These are phyloP conservation scores for Diorhabda elongata DNA, from an alignment of 1,140 invertebrate species.

Conservation along the genomic window DNA sequence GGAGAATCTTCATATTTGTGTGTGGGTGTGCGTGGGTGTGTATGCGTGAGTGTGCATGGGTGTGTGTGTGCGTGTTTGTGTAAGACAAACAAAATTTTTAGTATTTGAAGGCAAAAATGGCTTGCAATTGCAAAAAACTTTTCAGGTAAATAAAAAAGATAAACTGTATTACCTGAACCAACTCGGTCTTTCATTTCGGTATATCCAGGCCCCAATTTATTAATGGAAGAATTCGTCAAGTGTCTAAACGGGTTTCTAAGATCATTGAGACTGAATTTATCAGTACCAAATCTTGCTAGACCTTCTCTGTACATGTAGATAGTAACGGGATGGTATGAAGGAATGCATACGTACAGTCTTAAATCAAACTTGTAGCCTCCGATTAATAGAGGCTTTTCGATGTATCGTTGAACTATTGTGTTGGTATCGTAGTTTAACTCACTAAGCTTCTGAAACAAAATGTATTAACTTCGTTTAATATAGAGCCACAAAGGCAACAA, in stretches of 20 bases:
- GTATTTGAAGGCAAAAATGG: too few relatives aligned
- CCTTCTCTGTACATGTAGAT: conserved; percentile 82
- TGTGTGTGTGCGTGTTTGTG: too few relatives aligned
- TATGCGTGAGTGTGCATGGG: too few relatives aligned
- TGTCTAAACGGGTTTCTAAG: conserved; percentile 84
- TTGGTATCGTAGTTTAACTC: conserved; percentile 69
- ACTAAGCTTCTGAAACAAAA: conserved; percentile 62
- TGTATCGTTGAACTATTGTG: conserved; percentile 77
- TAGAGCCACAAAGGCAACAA: too few relatives aligned
- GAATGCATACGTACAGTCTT: conserved; percentile 77
- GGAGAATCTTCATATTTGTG: too few relatives aligned
- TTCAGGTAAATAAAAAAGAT: too few relatives aligned
- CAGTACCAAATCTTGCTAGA: conserved; percentile 74
- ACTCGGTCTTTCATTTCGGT: conserved; percentile 74
- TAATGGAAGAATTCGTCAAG: conserved; percentile 83
- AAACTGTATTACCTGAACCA: conserved; percentile 59
- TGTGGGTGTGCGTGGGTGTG: too few relatives aligned
- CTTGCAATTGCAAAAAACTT: too few relatives aligned
- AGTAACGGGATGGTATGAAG: conserved; percentile 74
- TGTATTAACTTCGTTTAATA: too few relatives aligned
- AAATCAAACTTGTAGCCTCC: conserved; percentile 87
- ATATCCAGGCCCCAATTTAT: conserved; percentile 74
- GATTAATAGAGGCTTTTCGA: conserved; percentile 78
- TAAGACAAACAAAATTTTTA: too few relatives aligned
- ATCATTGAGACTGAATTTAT: conserved; percentile 77